phyloP scores from a whole-genome alignment of 2,888 invertebrate species.

The Halictus ligatus region DNA sequence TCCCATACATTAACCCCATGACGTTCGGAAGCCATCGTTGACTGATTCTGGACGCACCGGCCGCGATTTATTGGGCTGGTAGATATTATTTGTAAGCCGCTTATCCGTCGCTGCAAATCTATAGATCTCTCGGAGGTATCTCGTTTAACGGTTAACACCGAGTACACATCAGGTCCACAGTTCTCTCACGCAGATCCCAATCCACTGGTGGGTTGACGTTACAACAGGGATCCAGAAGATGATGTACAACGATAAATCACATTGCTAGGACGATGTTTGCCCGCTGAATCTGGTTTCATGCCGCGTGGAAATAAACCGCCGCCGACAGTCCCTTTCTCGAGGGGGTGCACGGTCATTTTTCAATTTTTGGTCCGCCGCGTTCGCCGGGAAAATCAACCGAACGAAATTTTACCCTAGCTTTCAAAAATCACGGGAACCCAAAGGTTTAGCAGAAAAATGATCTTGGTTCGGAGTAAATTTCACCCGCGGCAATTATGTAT shows the following conservation, averaged over 20 bases:
- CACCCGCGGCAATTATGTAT: neutral
- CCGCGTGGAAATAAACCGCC: constrained; percentile 72
- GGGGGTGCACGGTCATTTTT: neutral
- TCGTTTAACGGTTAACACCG: constrained; percentile 56
- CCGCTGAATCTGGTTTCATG: constrained; percentile 60
- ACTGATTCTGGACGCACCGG: constrained; percentile 47
- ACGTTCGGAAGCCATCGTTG: constrained; percentile 41
- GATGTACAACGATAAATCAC: constrained; percentile 74
- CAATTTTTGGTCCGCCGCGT: neutral
- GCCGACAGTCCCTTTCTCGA: constrained; percentile 46
- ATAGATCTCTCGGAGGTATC: constrained; percentile 44
- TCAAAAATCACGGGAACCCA: neutral
- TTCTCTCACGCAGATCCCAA: constrained; percentile 36
- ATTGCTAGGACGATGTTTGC: constrained; percentile 68
- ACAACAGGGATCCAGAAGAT: constrained; percentile 38
- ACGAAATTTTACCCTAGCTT: neutral
- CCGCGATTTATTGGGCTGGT: constrained; percentile 45
- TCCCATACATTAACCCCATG: constrained; percentile 50
- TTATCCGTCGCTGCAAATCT: constrained; percentile 59
- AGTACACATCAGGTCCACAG: constrained; percentile 15
- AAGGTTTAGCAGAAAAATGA: too few species aligned
- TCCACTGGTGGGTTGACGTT: constrained; percentile 31
- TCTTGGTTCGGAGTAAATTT: neutral
- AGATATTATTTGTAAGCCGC: constrained; percentile 67
- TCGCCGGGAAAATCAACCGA: neutral